Evolutionary conservation across 2,113 vertebrate species (phyloP).

Genomic region (Climacteris rufus): DNA sequence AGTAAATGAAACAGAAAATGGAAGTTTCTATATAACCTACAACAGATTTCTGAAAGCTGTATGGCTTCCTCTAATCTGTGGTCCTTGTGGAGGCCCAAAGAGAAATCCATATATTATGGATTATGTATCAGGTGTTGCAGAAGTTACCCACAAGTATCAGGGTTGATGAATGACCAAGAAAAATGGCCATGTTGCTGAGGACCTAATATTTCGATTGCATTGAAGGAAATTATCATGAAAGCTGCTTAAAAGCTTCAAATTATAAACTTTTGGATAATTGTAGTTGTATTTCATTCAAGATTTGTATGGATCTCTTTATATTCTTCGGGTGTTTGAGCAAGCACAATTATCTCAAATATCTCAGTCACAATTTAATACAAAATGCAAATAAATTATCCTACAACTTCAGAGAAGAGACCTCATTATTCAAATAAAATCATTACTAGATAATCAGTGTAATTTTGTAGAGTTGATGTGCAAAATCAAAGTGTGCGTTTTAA

Average conservation of each 20-base stretch:
- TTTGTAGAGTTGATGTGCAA: neutral
- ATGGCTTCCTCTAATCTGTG: neutral
- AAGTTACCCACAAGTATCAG: neutral
- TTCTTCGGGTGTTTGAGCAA: neutral
- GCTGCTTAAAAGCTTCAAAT: neutral
- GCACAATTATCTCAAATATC: slow-evolving; percentile 9
- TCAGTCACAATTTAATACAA: slow-evolving; percentile 3
- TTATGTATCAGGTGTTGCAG: neutral
- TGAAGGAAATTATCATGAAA: neutral
- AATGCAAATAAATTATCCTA: slow-evolving; percentile 36
- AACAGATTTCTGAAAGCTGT: neutral
- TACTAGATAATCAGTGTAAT: neutral
- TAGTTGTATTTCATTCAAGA: neutral
- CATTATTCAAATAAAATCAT: slow-evolving; percentile 29
- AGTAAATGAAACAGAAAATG: neutral
- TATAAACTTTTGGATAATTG: neutral
- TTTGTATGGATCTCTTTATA: neutral
- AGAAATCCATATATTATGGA: neutral
- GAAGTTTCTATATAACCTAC: neutral
- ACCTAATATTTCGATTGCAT: neutral
- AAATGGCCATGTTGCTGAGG: neutral
- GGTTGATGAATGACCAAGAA: neutral
- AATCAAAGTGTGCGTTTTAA: slow-evolving; percentile 3
- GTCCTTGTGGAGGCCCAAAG: neutral
- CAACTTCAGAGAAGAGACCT: neutral